These are phyloP conservation scores for Rhabdomys pumilio DNA, from an alignment of 2,797 vertebrate species.

Conservation along the genomic window DNA sequence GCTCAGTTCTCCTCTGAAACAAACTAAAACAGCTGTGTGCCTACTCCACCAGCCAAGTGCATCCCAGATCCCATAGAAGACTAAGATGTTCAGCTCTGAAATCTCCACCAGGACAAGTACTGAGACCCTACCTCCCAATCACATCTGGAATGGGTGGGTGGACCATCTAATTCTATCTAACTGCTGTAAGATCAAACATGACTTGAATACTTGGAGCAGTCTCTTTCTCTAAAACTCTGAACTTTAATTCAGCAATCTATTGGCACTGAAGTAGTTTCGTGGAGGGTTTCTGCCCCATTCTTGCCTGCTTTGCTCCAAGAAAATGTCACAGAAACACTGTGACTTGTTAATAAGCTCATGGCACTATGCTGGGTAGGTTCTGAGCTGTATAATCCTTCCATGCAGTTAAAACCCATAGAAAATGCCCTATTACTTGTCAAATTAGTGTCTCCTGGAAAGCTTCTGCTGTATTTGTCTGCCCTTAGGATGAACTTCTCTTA, in stretches of 20 bases:
- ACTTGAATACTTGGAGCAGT: background rate
- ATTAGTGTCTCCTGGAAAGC: background rate
- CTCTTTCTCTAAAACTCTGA: background rate
- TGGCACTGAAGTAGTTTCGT: background rate
- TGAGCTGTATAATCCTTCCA: background rate
- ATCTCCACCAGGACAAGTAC: accelerated
- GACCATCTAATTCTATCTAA: background rate
- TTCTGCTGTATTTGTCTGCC: background rate
- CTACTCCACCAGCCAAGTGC: background rate
- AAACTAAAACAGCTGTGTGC: background rate
- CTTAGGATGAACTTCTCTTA: background rate
- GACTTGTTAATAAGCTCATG: background rate
- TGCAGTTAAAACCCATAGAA: background rate
- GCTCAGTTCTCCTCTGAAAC: background rate
- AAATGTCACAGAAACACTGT: background rate
- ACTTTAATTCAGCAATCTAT: background rate
- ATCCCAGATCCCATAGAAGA: background rate
- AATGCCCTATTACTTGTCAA: background rate
- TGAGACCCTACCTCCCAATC: background rate
- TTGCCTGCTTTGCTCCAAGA: background rate
- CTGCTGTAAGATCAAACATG: background rate
- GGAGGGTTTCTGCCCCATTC: background rate
- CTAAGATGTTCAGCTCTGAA: background rate
- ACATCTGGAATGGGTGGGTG: background rate
- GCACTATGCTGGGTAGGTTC: background rate